phyloP scores from a whole-genome alignment of 2,888 invertebrate genomes.

The Tetragonula carbonaria region DNA sequence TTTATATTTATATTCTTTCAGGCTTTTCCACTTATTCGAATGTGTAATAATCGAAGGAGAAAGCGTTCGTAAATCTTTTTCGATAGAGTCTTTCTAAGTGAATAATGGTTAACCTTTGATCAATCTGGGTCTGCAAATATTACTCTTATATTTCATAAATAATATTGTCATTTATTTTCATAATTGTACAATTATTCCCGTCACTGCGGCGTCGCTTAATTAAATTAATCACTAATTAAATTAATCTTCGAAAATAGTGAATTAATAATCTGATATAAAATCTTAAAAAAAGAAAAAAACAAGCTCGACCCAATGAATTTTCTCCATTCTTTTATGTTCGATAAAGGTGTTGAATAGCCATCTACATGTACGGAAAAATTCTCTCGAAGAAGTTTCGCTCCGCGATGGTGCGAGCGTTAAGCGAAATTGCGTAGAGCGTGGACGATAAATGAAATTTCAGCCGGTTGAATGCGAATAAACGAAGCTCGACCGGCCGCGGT shows the following conservation, averaged over 20 bases:
- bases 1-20: background rate
- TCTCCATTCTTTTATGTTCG: background rate
- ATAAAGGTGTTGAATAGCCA: background rate
- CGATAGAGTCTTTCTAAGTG: no score
- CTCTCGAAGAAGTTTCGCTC: background rate
- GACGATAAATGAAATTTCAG: conserved; percentile 59
- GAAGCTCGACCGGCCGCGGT: conserved; percentile 42
- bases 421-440: conserved; percentile 35
- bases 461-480: conserved; percentile 65
- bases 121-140: no score
- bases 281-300: background rate
- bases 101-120: no score
- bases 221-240: no score
- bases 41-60: no score
- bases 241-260: no score
- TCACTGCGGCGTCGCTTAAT: no score
- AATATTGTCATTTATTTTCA: no score
- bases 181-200: no score
- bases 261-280: background rate
- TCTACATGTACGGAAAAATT: background rate
- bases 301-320: background rate
- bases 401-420: conserved; percentile 18
- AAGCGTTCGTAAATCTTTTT: no score
- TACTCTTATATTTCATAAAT: no score
- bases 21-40: no score